Evolutionary conservation across 2,888 invertebrate species (phyloP), one percentile per base, ranked within the genome.

Genomic region (Leptopilina myrica): DNA sequence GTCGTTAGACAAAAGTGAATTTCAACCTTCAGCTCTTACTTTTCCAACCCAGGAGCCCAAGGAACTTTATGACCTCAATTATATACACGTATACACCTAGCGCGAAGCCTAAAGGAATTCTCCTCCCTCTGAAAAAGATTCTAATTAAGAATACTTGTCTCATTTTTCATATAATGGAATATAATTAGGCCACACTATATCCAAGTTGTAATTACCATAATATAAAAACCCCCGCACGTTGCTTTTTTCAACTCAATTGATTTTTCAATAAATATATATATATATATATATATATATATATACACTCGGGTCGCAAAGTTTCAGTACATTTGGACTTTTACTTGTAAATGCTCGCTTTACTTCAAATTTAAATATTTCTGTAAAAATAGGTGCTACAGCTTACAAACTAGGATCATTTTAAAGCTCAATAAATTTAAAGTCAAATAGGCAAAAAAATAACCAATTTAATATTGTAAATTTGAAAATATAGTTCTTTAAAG

Each of bases 21-120:
- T 73, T 73, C 33, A 73, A 73, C 73, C 73, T 73, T 73, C 73
- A 73, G 53, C 73, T 73, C 56, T 73, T 73, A 73, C 73, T 73
- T 73, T 73, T 73, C 53, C 73, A 56, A 53, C 73, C 56, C 40
- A 56, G 33, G 53, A 73, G n/a, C 56, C 26, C 33, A 40, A 73
- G 20, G 8, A 73, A 53, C 26, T 33, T 53, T 53, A 8, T 26
- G 53, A 33, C 11, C 73, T 73, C 73, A 73, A 73, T 56, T 73
- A n/a, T 43, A 5, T 69, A 66, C 49, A 33, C 33, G 33, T 33
- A 33, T 59, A 46, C 46, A 20, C 49, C 67, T 69, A 11, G 11
- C 49, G 12, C 49, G 12, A 69, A 14, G 14, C 49, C 43, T 66
- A 43, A 66, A 66, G 20, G 40, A 43, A 43, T 43, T 66, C 66